Evolutionary conservation across 2,797 vertebrate species (phyloP), one percentile per base, ranked within the genome.

Genomic region (Halcyon leucocephala): DNA sequence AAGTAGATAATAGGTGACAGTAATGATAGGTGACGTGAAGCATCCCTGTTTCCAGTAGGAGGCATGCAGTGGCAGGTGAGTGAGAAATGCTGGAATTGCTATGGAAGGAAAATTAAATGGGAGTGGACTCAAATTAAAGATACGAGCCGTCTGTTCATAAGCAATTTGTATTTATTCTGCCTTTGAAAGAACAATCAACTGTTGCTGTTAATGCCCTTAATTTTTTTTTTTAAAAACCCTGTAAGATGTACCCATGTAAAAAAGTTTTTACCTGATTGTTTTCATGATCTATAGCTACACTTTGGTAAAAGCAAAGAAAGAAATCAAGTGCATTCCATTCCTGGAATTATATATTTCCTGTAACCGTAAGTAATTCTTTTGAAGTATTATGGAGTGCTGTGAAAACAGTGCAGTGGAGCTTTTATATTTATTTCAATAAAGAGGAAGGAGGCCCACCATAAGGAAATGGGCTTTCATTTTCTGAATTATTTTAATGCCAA

Each of bases 311-410:
- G 52, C 35, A 44, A 69, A 49, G 3, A 44, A 69, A 49, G 3
- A 26, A 58, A 39, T 22, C 0, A 66, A 11, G 16, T 14, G 1
- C 2, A 9, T 61, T 71, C 57, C 0, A 8, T 65, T 16, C 7
- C 6, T 65, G 3, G 35, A 54, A n/a, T 42, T 42, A 33, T n/a
- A 9, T 41, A 13, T 74, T 81, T 85, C 29, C 58, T 88, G 9
- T 39, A 55, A 64, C 22, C 3, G 5, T 24, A 41, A 65, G 7
- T 44, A 66, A 18, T 46, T 90, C 46, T 80, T 88, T 77, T 5
- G 2, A 74, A 61, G 7, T 42, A 24, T 29, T 42, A 42, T n/a
- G 21, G 6, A 33, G 3, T 62, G 4, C 12, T 51, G 26, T 60
- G 28, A 62, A 70, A 89, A 42, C 16, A 66, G 64, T 1, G 2